Evolutionary conservation across 2,113 vertebrate species (phyloP).

Genomic region (Anseranas semipalmata): DNA sequence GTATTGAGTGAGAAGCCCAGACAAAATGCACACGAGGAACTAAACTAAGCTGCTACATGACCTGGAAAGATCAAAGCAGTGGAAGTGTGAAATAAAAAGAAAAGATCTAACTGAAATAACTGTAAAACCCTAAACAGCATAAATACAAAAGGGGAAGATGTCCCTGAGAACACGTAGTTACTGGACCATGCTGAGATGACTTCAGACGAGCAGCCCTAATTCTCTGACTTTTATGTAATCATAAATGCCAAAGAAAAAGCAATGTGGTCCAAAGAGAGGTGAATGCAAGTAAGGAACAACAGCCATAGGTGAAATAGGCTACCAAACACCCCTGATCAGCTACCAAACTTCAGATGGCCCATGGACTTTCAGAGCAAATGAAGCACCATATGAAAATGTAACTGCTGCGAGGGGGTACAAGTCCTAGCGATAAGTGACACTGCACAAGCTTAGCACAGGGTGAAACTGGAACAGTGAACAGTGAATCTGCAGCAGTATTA

Average conservation of each 20-base stretch:
- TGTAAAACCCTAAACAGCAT: conserved; percentile 19
- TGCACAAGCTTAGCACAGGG: neutral
- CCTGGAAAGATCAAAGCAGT: conserved; percentile 39
- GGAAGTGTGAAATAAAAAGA: conserved; percentile 54
- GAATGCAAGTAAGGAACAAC: neutral
- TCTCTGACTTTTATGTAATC: conserved; percentile 32
- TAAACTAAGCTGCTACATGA: conserved; percentile 28
- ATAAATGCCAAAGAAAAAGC: neutral
- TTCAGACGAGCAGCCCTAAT: conserved; percentile 22
- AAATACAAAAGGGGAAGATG: conserved; percentile 7
- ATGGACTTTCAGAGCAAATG: neutral
- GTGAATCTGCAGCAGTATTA: accelerated
- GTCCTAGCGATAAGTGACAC: neutral
- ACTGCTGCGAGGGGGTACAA: accelerated
- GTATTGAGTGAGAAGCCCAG: conserved; percentile 24
- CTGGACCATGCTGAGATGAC: conserved; percentile 21
- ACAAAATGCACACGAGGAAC: neutral
- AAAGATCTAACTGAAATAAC: conserved; percentile 49
- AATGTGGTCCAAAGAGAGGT: neutral
- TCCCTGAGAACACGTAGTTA: neutral
- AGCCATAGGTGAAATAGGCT: neutral
- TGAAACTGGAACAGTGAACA: neutral
- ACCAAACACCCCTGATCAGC: neutral
- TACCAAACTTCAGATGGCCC: neutral
- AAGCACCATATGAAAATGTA: neutral